phyloP scores from a whole-genome alignment of 1,140 invertebrate species.

The Sycophila sp. region DNA sequence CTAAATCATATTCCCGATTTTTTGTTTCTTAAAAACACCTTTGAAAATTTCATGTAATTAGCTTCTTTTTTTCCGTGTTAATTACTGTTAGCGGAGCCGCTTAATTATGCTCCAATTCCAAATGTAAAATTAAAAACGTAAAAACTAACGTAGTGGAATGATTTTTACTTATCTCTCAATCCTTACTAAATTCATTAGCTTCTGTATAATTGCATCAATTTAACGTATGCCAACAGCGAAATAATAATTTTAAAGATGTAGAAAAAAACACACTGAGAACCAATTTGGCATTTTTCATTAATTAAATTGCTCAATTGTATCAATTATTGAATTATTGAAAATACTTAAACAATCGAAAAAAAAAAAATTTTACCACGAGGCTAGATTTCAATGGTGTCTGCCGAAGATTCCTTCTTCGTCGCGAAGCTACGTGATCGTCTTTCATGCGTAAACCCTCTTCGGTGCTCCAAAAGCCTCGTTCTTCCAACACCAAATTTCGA shows the following conservation, averaged over 20 bases:
- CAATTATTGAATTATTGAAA: not conserved
- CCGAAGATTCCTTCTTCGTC: constrained; percentile 47
- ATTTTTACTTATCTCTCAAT: too few relatives aligned
- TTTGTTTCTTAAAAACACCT: not conserved
- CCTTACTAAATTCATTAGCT: too few relatives aligned
- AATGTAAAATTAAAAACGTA: too few relatives aligned
- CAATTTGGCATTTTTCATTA: not conserved
- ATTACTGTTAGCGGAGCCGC: too few relatives aligned
- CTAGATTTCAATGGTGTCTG: constrained; percentile 48
- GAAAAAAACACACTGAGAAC: too few relatives aligned
- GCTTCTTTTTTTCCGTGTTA: too few relatives aligned
- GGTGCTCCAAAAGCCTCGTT: constrained; percentile 50
- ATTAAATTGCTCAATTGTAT: not conserved
- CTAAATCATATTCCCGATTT: not conserved
- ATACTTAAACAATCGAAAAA: not conserved
- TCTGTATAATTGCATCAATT: too few relatives aligned
- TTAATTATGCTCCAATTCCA: too few relatives aligned
- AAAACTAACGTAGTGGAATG: too few relatives aligned
- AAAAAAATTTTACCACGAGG: constrained; percentile 49
- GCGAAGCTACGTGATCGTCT: constrained; percentile 39
- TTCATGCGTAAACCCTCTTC: constrained; percentile 37
- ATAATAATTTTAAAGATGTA: too few relatives aligned
- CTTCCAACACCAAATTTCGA: constrained; percentile 41
- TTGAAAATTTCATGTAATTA: too few relatives aligned
- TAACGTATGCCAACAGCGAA: too few relatives aligned